A percentile compares a stretch with the other conserved stretches of the same genome.
phyloP scores from a whole-genome alignment of 2,113 vertebrate species.

The Nycticebus coucang region DNA sequence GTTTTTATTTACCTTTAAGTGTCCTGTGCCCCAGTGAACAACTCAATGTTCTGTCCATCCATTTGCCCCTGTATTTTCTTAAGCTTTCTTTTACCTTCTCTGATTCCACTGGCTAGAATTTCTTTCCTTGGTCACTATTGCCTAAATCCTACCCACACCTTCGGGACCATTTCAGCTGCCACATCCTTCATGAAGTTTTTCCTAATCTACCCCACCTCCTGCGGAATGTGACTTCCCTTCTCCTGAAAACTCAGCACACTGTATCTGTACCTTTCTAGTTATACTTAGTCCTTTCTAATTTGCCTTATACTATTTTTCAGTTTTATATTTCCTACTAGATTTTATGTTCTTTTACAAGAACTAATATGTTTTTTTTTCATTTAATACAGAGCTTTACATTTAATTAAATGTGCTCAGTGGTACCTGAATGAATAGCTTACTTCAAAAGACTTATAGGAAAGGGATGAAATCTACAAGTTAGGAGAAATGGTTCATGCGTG shows the following conservation, averaged over 20 bases:
- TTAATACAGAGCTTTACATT: constrained; percentile 50
- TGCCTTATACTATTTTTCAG: constrained; percentile 1
- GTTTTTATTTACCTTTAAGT: neutral
- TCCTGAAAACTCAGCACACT: neutral
- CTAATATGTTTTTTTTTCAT: neutral
- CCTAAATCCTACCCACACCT: neutral
- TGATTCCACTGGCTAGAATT: constrained; percentile 8
- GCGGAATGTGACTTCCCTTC: neutral
- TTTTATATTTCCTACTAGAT: neutral
- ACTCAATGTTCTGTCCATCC: neutral
- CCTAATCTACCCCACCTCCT: neutral
- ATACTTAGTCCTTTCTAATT: neutral
- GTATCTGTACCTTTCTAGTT: neutral
- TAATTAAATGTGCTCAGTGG: neutral
- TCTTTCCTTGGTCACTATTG: neutral
- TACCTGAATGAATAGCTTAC: constrained; percentile 4
- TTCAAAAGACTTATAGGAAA: constrained; percentile 25
- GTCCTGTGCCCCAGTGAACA: neutral
- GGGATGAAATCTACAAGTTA: neutral
- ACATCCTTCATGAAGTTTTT: neutral
- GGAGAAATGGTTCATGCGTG: constrained; percentile 2
- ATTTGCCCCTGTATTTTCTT: neutral
- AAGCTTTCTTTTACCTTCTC: neutral
- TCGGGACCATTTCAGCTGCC: neutral
- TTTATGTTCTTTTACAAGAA: constrained; percentile 8